Evolutionary conservation across 2,113 vertebrate genomes (phyloP), one percentile per base, ranked within the genome.

Genomic region (Monopterus albus): DNA sequence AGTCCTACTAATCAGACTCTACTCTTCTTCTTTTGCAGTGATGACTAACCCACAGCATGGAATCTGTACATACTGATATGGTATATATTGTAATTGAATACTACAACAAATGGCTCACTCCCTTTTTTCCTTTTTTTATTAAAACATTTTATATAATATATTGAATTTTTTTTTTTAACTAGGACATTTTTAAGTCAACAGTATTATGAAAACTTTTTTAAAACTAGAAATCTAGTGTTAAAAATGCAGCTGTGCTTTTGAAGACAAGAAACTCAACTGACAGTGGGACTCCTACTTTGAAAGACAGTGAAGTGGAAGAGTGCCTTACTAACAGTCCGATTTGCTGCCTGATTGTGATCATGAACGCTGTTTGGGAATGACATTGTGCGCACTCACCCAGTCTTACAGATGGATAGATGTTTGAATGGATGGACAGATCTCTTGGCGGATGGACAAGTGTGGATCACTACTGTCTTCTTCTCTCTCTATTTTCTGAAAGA

Each of bases 101-200:
- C 81, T 88, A 87, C 83, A 61, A 69, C 79, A 83, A 70, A 79
- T 79, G 77, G 39, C 72, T 65, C 46, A 81, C 87, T 79, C 86
- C 87, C 74, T 92, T 51, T 72, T 51, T 35, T 29, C 91, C 91
- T 91, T 91, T 92, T 92, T 94, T 93, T 91, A 90, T 94, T 89
- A 88, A 92, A 94, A 92, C 87, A 20, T 89, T 79, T 85, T 91
- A 95, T 95, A 94, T 96, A 97, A 98, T 97, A 96, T 96, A 96
- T 96, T 95, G 94, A 94, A 84, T 86, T 89, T 82, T 79, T 81
- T n/a, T n/a, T 79, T 81, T 81, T 76, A 71, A 86, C 38, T 60
- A 77, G 81, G 78, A 90, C 61, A 52, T 77, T 83, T 84, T 78
- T 69, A 67, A 74, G 60, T 76, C 77, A 26, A 72, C 74, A 82